Percentiles rank a stretch among this genome's conserved stretches.
Evolutionary conservation across 2,888 invertebrate genomes (phyloP).

Genomic region (Caenorhabditis sp.): DNA sequence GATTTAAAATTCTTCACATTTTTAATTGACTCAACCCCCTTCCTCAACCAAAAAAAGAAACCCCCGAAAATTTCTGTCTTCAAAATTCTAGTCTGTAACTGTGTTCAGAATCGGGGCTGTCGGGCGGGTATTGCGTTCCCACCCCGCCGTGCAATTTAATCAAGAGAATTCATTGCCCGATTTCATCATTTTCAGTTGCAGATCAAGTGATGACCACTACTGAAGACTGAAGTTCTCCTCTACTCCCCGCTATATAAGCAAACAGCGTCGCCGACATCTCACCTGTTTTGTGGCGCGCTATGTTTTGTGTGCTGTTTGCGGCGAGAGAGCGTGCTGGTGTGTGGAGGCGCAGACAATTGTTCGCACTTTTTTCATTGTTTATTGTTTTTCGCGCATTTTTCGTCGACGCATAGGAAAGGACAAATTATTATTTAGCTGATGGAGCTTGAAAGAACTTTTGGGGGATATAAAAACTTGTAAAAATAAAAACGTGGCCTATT

Average conservation of each 20-base stretch:
- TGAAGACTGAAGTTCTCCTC: conserved; percentile 37
- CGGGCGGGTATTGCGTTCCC: conserved; percentile 48
- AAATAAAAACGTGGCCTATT: too few relatives aligned
- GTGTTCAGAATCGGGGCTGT: conserved; percentile 49
- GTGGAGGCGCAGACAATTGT: conserved; percentile 19
- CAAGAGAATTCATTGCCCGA: conserved; percentile 51
- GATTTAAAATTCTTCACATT: too few relatives aligned
- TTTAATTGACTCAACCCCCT: too few relatives aligned
- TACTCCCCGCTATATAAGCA: neutral
- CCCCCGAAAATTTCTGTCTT: too few relatives aligned
- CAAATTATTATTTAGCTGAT: too few relatives aligned
- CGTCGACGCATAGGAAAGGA: too few relatives aligned
- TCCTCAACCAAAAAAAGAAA: too few relatives aligned
- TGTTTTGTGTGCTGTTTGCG: conserved; percentile 1
- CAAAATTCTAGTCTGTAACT: conserved; percentile 24
- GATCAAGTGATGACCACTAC: conserved; percentile 56
- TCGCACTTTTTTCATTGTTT: neutral
- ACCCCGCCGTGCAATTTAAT: conserved; percentile 50
- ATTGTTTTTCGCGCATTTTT: neutral
- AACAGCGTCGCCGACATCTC: conserved; percentile 23
- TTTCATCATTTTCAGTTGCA: conserved; percentile 57
- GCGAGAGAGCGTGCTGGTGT: conserved; percentile 7
- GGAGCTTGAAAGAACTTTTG: too few relatives aligned
- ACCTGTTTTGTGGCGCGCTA: conserved; percentile 21
- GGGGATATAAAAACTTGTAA: too few relatives aligned